A percentile compares a stretch with the other conserved stretches of the same genome.
Conservation (phyloP, 1,140 invertebrate genomes). For the Drosophila virilis region DNA sequence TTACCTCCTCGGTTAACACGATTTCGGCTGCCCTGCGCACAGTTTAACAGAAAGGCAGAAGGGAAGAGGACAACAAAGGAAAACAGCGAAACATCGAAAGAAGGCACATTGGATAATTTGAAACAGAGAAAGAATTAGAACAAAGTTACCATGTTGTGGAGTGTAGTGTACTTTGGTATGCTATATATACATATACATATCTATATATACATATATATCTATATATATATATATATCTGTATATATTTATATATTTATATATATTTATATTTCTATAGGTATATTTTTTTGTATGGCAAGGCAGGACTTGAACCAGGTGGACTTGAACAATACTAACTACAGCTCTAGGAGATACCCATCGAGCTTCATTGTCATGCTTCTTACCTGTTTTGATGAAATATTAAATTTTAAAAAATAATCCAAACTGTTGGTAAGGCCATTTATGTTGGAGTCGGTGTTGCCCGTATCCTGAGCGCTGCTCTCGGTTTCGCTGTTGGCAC, state of each 20-base stretch:
- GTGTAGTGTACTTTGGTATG: conserved; percentile 44
- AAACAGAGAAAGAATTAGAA: conserved; percentile 60
- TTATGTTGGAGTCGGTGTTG: conserved; percentile 55
- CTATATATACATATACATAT: conserved; percentile 31
- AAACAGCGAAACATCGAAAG: conserved; percentile 51
- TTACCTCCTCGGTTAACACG: conserved; percentile 65
- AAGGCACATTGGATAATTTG: conserved; percentile 39
- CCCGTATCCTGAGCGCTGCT: conserved; percentile 67
- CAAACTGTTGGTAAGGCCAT: conserved; percentile 68
- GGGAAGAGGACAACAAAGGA: conserved; percentile 37
- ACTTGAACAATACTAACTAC: conserved; percentile 23
- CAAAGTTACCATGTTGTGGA: conserved; percentile 39
- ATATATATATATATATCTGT: conserved; percentile 2
- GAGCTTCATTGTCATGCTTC: not conserved
- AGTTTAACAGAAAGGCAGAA: conserved; percentile 15
- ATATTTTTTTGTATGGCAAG: conserved; percentile 33
- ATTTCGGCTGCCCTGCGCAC: conserved; percentile 58
- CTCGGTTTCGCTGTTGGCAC: conserved; percentile 68
- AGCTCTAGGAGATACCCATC: conserved; percentile 10
- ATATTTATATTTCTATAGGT: not conserved
- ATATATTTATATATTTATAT: conserved; percentile 8
- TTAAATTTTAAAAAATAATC: conserved; percentile 59
- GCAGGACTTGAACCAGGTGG: conserved; percentile 36
- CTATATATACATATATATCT: not conserved
- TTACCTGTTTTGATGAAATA: conserved; percentile 77